These are phyloP conservation scores for Melanostigma gelatinosum DNA, from an alignment of 2,113 vertebrate species.

Conservation along the genomic window DNA sequence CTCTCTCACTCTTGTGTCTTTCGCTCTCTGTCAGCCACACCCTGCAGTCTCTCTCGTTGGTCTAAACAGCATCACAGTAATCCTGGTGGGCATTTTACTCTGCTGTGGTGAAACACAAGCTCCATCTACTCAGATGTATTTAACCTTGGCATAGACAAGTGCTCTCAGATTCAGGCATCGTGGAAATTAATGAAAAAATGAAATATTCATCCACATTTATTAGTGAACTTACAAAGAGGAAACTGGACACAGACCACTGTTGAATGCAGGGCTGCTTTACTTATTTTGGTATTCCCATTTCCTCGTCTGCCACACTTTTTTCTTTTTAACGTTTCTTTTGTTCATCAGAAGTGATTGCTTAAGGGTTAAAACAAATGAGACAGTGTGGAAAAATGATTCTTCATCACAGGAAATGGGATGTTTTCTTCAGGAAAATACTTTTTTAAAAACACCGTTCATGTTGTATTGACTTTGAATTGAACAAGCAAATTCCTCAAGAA, in stretches of 20 bases:
- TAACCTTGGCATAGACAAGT: conserved; percentile 31
- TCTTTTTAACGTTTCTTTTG: background rate
- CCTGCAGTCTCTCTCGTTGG: background rate
- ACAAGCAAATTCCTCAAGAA: background rate
- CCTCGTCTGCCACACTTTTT: background rate
- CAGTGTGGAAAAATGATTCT: background rate
- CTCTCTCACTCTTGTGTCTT: background rate
- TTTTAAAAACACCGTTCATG: background rate
- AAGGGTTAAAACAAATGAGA: background rate
- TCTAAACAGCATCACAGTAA: conserved; percentile 7
- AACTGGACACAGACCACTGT: conserved; percentile 10
- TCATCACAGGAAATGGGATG: background rate
- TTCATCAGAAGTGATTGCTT: background rate
- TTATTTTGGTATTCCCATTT: background rate
- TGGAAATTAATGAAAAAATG: conserved; percentile 52
- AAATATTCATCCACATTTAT: conserved; percentile 53
- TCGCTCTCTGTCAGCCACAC: background rate
- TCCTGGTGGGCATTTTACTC: background rate
- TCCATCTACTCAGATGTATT: conserved; percentile 5
- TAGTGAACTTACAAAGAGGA: conserved; percentile 5
- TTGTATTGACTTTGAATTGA: background rate
- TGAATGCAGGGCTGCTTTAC: background rate
- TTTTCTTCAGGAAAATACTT: background rate
- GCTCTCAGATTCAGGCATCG: conserved; percentile 31
- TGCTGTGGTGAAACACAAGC: background rate